Evolutionary conservation across 2,888 invertebrate species (phyloP).

Genomic region (Dilophus febrilis): DNA sequence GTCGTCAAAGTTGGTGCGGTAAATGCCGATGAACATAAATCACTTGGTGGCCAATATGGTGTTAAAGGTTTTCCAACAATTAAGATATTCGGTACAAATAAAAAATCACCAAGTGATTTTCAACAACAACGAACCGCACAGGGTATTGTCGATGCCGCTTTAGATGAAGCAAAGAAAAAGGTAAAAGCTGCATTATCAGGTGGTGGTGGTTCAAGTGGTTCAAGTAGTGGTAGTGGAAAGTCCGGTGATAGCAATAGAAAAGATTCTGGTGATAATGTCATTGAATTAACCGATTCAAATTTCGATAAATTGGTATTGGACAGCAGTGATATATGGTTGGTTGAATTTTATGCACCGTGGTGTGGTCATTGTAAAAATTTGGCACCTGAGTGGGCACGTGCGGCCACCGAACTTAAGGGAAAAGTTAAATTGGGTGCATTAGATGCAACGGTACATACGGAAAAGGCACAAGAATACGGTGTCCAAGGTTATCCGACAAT

Average conservation of each 20-base stretch:
- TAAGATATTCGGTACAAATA: slow-evolving; percentile 79
- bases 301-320: slow-evolving; percentile 82
- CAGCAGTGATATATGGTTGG: slow-evolving; percentile 91
- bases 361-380: slow-evolving; percentile 94
- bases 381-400: slow-evolving; percentile 80
- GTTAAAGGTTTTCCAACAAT: slow-evolving; percentile 90
- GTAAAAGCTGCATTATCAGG: slow-evolving; percentile 53
- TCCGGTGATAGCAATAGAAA: neutral
- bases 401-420: slow-evolving; percentile 86
- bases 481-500: slow-evolving; percentile 95
- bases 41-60: slow-evolving; percentile 60
- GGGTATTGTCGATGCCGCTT: slow-evolving; percentile 65
- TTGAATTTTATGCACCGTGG: slow-evolving; percentile 96
- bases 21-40: slow-evolving; percentile 77
- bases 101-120: slow-evolving; percentile 67
- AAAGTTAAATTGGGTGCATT: slow-evolving; percentile 91
- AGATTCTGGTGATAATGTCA: slow-evolving; percentile 36
- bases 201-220: slow-evolving; percentile 18
- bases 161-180: slow-evolving; percentile 61
- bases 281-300: slow-evolving; percentile 90
- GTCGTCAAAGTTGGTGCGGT: slow-evolving; percentile 58
- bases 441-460: slow-evolving; percentile 84
- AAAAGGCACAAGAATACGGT: slow-evolving; percentile 65
- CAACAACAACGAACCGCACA: slow-evolving; percentile 73
- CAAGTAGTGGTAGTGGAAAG: slow-evolving; percentile 10